Evolutionary conservation across 1,140 invertebrate genomes (phyloP).

Genomic region (Scaptomyza graminum): DNA sequence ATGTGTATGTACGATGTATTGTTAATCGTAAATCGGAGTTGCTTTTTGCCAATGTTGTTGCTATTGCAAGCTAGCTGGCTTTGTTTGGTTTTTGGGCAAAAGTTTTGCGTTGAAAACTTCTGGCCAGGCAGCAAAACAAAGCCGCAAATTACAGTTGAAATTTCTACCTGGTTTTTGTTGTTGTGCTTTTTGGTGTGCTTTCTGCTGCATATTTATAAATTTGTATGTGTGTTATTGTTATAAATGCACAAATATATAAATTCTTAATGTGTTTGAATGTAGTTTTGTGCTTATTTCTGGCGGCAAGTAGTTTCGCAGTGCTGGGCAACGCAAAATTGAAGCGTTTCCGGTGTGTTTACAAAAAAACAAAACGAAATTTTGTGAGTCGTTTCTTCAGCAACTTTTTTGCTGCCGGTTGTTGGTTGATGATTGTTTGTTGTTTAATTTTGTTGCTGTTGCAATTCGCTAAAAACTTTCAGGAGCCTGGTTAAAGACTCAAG

Average conservation of each 20-base stretch:
- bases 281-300: conserved; percentile 36
- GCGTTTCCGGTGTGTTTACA: conserved; percentile 75
- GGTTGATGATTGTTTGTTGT: conserved; percentile 46
- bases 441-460: conserved; percentile 64
- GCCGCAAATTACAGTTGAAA: conserved; percentile 73
- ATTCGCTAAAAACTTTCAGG: conserved; percentile 63
- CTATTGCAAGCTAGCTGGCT: conserved; percentile 37
- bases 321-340: conserved; percentile 66
- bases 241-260: conserved; percentile 9
- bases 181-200: conserved; percentile 31
- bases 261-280: conserved; percentile 15
- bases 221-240: conserved; percentile 5
- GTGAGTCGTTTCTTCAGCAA: conserved; percentile 46
- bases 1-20: conserved; percentile 25
- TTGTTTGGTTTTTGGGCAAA: conserved; percentile 61
- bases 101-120: conserved; percentile 64
- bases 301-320: conserved; percentile 66
- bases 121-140: conserved; percentile 69
- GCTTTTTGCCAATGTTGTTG: conserved; percentile 26
- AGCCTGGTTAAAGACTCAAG: conserved; percentile 46
- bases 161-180: conserved; percentile 24
- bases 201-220: conserved; percentile 26
- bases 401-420: conserved; percentile 32
- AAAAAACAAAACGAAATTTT: conserved; percentile 43
- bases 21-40: conserved; percentile 16